phyloP scores from a whole-genome alignment of 2,797 vertebrate species.

The Phaenicophaeus curvirostris region DNA sequence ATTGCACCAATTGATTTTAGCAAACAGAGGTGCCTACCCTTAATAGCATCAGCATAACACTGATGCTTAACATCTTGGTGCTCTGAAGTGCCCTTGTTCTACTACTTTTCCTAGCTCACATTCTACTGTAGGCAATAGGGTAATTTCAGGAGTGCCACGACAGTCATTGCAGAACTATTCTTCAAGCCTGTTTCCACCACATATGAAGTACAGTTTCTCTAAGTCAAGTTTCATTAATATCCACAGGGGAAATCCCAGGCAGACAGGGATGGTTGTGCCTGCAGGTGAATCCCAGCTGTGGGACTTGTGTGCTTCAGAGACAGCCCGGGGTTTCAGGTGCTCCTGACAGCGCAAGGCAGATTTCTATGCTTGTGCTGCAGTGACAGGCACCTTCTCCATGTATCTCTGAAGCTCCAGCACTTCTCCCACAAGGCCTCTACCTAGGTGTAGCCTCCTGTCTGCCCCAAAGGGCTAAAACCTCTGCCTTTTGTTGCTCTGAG shows the following conservation, averaged over 20 bases:
- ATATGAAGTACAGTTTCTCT: not conserved
- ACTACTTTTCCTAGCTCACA: not conserved
- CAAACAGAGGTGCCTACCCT: not conserved
- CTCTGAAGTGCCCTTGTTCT: not conserved
- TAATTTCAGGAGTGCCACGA: not conserved
- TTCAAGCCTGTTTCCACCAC: not conserved
- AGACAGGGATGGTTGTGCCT: not conserved
- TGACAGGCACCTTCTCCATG: not conserved
- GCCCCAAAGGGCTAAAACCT: not conserved
- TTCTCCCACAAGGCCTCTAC: not conserved
- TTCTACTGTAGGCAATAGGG: not conserved
- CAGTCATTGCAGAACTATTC: not conserved
- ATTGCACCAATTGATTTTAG: not conserved
- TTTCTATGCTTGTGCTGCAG: not conserved
- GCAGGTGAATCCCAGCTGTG: not conserved
- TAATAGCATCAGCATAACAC: not conserved
- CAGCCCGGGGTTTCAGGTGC: not conserved
- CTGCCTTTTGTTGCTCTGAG: not conserved
- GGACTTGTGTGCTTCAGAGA: not conserved
- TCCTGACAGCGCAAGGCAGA: not conserved
- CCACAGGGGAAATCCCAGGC: not conserved
- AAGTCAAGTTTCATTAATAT: not conserved
- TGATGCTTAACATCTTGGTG: not conserved
- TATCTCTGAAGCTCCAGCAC: not conserved
- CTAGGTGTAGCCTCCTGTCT: not conserved